Base-by-base conservation (phyloP, 2,113 vertebrate genomes). In the Puma concolor region DNA sequence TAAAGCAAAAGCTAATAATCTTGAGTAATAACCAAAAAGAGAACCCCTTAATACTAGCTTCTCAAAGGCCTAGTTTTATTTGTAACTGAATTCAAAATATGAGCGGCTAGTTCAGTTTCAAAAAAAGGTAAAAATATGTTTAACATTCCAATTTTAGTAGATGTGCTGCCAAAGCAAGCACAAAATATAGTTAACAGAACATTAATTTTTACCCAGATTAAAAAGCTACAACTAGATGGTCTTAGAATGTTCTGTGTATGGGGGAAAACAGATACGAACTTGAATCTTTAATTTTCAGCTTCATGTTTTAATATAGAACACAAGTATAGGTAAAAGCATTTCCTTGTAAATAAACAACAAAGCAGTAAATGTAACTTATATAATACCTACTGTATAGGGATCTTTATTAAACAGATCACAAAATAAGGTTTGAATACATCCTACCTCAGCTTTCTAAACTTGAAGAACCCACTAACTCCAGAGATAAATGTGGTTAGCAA, bases 201-300 rank as follows among this genome's bases (percentile, higher is more conserved):
- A 91, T 95, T 96, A 96, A 97, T 84, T 89, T 98, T 98, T 95
- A 98, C 38, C 86, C 38, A 96, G 31, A 96, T 94, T 95, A 94
- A 94, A 91, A 96, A 96, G 57, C 74, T 90, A 95, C 63, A 93
- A 69, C 83, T 94, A 92, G 80, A 60, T 29, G 41, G 23, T 52
- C 80, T 92, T 52, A 94, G 74, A 97, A 97, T 94, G 48, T 97
- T 74, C 81, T 97, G 76, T 87, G 31, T 83, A 84, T 33, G 52
- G 36, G 13, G 12, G 67, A 85, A 89, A 87, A 81, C 27, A 90
- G 41, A 38, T 25, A 54, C 27, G 84, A 97, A 95, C 96, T 97
- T 97, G 97, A 98, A 95, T 48, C 88, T 44, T 91, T 44, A 97
- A 94, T 87, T 72, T 87, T 87, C 48, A 83, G 33, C 33, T 93